A percentile compares a stretch with the other conserved stretches of the same genome.
Evolutionary conservation across 2,113 vertebrate genomes (phyloP).

Genomic region (Forbesichthys papilliferus): DNA sequence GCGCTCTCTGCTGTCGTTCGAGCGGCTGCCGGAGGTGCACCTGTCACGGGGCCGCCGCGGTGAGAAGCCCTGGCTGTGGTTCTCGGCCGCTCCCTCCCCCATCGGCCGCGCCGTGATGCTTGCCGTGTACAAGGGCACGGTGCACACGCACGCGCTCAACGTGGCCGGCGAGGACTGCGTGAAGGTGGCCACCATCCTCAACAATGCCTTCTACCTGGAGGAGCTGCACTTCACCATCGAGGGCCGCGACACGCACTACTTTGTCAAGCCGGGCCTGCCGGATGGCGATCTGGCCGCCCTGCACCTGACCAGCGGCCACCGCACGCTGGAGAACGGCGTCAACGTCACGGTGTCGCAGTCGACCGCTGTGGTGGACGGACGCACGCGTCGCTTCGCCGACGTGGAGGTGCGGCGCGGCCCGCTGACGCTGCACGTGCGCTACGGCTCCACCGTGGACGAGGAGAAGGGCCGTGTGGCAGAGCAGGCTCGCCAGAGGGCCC

Average conservation of each 20-base stretch:
- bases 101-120: slow-evolving; percentile 97
- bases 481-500: slow-evolving; percentile 91
- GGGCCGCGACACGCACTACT: slow-evolving; percentile 94
- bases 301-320: slow-evolving; percentile 91
- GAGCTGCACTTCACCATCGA: slow-evolving; percentile 95
- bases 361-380: slow-evolving; percentile 92
- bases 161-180: slow-evolving; percentile 97
- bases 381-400: slow-evolving; percentile 97
- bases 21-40: slow-evolving; percentile 91
- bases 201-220: slow-evolving; percentile 94
- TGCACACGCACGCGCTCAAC: slow-evolving; percentile 92
- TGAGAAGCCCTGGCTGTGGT: slow-evolving; percentile 95
- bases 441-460: slow-evolving; percentile 94
- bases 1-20: slow-evolving; percentile 90
- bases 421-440: slow-evolving; percentile 92
- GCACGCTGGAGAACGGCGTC: slow-evolving; percentile 93
- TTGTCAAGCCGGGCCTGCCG: slow-evolving; percentile 92
- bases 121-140: slow-evolving; percentile 91
- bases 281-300: slow-evolving; percentile 91
- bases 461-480: slow-evolving; percentile 94
- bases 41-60: slow-evolving; percentile 77
- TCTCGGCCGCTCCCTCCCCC: slow-evolving; percentile 90
- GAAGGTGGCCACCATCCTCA: slow-evolving; percentile 95
- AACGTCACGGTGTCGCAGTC: slow-evolving; percentile 97
- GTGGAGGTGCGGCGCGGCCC: slow-evolving; percentile 90